phyloP scores from a whole-genome alignment of 2,113 vertebrate species.

The Podiceps cristatus region DNA sequence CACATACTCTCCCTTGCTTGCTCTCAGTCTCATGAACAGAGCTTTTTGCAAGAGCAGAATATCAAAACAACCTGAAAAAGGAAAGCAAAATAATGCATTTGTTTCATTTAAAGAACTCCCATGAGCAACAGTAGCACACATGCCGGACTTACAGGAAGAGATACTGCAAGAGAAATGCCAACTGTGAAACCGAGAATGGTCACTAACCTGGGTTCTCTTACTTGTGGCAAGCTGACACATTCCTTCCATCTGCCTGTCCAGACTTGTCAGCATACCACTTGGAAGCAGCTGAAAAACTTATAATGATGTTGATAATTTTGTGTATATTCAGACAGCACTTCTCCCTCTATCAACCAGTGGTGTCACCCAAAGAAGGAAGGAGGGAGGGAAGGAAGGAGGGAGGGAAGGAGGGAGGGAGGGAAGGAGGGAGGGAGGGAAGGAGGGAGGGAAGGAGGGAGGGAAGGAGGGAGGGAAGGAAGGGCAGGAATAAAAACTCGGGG shows the following conservation, averaged over 20 bases:
- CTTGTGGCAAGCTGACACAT: not conserved
- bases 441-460: too few relatives aligned
- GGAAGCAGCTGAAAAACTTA: not conserved
- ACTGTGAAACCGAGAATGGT: not conserved
- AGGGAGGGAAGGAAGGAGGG: too few relatives aligned
- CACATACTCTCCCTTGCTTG: not conserved
- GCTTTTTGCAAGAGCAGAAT: not conserved
- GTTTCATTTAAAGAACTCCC: slow-evolving; percentile 1
- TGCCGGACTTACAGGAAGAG: not conserved
- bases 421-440: too few relatives aligned
- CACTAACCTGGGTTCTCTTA: not conserved
- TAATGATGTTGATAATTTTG: fast-evolving
- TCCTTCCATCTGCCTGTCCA: not conserved
- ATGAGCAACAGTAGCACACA: not conserved
- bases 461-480: too few relatives aligned
- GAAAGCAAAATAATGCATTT: not conserved
- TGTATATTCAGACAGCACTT: not conserved
- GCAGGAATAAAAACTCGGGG: not conserved
- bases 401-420: too few relatives aligned
- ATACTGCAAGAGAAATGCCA: not conserved
- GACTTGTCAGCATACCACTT: not conserved
- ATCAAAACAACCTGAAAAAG: not conserved
- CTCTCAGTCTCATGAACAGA: not conserved
- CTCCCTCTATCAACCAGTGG: not conserved
- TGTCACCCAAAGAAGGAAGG: not conserved